Conservation (phyloP, 1,140 invertebrate genomes). For the Drosophila fuyamai region DNA sequence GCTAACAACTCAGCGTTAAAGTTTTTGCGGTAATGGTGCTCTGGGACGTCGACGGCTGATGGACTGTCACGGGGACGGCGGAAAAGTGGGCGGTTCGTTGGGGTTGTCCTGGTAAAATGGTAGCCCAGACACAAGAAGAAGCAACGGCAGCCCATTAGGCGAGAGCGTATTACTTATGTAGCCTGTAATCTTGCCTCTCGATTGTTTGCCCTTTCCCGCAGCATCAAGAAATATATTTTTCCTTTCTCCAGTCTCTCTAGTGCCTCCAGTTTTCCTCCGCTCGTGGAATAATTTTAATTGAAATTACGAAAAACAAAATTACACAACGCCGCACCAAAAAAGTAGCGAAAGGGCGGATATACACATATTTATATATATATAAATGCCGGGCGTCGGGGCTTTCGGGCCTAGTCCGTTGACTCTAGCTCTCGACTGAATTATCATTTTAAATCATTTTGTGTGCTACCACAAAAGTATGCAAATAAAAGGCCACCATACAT, state of each 20-base stretch:
- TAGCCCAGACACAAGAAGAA: background rate
- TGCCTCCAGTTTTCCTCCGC: constrained; percentile 9
- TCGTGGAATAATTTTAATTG: constrained; percentile 79
- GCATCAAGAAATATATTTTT: constrained; percentile 24
- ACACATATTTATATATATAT: constrained; percentile 7
- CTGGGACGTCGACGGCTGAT: constrained; percentile 63
- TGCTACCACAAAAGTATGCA: constrained; percentile 70
- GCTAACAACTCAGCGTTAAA: constrained; percentile 72
- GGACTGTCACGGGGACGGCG: constrained; percentile 41
- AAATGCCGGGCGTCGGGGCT: background rate
- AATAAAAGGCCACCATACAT: constrained; percentile 71
- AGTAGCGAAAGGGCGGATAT: constrained; percentile 1
- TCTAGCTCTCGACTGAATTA: constrained; percentile 49
- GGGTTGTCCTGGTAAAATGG: constrained; percentile 11
- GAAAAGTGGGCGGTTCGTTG: background rate
- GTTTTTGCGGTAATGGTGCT: constrained; percentile 80
- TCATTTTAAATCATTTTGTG: constrained; percentile 80
- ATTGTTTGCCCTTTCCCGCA: constrained; percentile 59
- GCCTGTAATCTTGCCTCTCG: constrained; percentile 73
- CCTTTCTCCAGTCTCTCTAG: background rate
- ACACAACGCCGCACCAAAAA: constrained; percentile 35
- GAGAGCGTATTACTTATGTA: constrained; percentile 75
- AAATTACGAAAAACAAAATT: constrained; percentile 76
- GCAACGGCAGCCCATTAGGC: constrained; percentile 67
- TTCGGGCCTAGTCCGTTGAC: constrained; percentile 11